Evolutionary conservation across 2,888 invertebrate species (phyloP).

Genomic region (Miltochrista miniata): DNA sequence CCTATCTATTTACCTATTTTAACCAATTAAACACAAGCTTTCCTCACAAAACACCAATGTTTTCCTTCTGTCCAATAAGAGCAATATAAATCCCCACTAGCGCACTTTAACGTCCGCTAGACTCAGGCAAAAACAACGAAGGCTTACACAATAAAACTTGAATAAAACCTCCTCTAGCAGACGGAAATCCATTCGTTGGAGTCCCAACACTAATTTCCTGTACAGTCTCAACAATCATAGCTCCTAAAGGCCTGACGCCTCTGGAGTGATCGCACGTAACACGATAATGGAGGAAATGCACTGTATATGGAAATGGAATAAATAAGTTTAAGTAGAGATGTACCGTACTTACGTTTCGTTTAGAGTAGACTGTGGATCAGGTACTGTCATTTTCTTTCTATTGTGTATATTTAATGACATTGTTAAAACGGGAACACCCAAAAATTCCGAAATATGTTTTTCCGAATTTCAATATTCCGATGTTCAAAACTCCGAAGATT

Average conservation of each 20-base stretch:
- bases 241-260: background rate
- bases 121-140: constrained; percentile 34
- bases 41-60: background rate
- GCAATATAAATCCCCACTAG: constrained; percentile 30
- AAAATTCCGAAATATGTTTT: too few relatives aligned
- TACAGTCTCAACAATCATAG: constrained; percentile 15
- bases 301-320: background rate
- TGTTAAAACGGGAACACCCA: too few relatives aligned
- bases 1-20: too few relatives aligned
- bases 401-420: too few relatives aligned
- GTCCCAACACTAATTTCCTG: constrained; percentile 63
- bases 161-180: constrained; percentile 49
- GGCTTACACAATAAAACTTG: constrained; percentile 54
- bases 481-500: too few relatives aligned
- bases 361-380: too few relatives aligned
- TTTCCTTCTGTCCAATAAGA: constrained; percentile 18
- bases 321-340: too few relatives aligned
- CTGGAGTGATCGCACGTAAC: background rate
- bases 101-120: constrained; percentile 37
- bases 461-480: too few relatives aligned
- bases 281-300: constrained; percentile 4
- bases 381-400: too few relatives aligned
- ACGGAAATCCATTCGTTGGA: constrained; percentile 61
- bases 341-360: too few relatives aligned
- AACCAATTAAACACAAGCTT: too few relatives aligned